Percentiles rank a stretch among this genome's conserved stretches.
Evolutionary conservation across 2,888 invertebrate genomes (phyloP).

Genomic region (Toxonevra muliebris): DNA sequence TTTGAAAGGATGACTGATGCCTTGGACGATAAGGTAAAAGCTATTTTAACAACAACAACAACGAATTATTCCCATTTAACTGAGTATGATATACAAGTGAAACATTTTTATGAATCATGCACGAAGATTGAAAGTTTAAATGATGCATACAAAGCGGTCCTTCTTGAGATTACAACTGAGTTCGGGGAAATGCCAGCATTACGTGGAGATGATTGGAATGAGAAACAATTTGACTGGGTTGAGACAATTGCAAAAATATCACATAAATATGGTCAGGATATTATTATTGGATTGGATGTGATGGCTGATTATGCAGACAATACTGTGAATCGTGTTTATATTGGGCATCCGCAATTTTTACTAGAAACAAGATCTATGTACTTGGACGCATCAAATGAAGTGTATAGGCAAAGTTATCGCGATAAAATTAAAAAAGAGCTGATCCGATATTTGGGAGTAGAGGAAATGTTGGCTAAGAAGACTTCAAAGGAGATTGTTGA

Average conservation of each 20-base stretch:
- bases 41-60: slow-evolving; percentile 39
- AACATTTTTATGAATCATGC: slow-evolving; percentile 58
- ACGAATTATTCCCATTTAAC: slow-evolving; percentile 36
- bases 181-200: slow-evolving; percentile 57
- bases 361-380: slow-evolving; percentile 49
- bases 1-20: slow-evolving; percentile 50
- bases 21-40: slow-evolving; percentile 47
- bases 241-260: slow-evolving; percentile 46
- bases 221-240: slow-evolving; percentile 54
- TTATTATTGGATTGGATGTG: slow-evolving; percentile 48
- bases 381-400: slow-evolving; percentile 36
- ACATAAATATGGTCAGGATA: slow-evolving; percentile 44
- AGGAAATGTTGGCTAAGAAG: slow-evolving; percentile 34
- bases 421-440: slow-evolving; percentile 40
- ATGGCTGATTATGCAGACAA: slow-evolving; percentile 44
- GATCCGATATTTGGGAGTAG: slow-evolving; percentile 44
- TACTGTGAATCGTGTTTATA: slow-evolving; percentile 46
- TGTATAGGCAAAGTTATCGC: slow-evolving; percentile 33
- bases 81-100: slow-evolving; percentile 51
- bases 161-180: slow-evolving; percentile 46
- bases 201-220: slow-evolving; percentile 47
- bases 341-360: slow-evolving; percentile 45
- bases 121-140: slow-evolving; percentile 33
- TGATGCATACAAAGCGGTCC: slow-evolving; percentile 30
- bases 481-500: slow-evolving; percentile 51